Conservation (phyloP, 23 tunicate species). For the Halocynthia roretzi region DNA sequence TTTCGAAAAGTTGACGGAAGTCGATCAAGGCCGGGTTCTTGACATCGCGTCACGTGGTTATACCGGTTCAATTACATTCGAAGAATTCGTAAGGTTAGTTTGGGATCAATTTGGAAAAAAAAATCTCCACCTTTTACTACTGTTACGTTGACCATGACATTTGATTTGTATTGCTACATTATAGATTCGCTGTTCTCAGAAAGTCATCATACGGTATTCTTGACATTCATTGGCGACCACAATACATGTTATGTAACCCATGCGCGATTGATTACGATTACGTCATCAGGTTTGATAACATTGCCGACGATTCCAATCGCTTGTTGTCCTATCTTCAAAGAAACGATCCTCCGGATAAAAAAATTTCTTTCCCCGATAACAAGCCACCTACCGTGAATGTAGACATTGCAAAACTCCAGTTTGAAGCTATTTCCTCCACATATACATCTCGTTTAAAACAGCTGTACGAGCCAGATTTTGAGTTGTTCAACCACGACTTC, state of each 20-base stretch:
- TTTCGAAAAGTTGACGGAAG: not conserved
- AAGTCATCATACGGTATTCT: not conserved
- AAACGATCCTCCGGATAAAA: slow-evolving; percentile 3
- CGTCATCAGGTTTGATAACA: slow-evolving; percentile 57
- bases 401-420: no score
- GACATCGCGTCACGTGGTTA: slow-evolving; percentile 12
- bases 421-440: no score
- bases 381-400: slow-evolving; percentile 1
- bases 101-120: not conserved
- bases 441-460: no score
- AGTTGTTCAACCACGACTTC: no score
- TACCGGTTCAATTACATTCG: slow-evolving; percentile 14
- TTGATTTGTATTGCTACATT: no score
- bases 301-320: slow-evolving; percentile 43
- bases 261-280: slow-evolving; percentile 57
- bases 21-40: not conserved
- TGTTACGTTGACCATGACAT: no score
- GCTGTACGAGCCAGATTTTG: no score
- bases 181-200: no score
- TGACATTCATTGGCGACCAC: slow-evolving; percentile 92
- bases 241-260: slow-evolving; percentile 44
- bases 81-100: slow-evolving; percentile 14
- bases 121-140: no score
- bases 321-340: slow-evolving; percentile 43
- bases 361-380: slow-evolving; percentile 32